phyloP scores from a whole-genome alignment of 37 sponge, comb jelly and placozoan genomes.

The Dysidea cf. avara region DNA sequence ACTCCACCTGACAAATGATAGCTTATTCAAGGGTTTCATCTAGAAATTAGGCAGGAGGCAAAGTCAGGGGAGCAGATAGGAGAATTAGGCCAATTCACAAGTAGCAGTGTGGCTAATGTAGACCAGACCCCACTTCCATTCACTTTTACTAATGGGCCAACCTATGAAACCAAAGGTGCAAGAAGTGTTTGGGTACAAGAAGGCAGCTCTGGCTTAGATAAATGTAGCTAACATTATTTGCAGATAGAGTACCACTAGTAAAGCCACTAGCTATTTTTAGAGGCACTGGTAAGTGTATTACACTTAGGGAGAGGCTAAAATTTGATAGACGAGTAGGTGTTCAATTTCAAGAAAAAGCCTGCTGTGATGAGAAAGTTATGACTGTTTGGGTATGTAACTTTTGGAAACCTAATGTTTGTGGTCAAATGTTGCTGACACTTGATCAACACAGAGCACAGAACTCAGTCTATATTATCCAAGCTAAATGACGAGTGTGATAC shows the following conservation, averaged over 20 bases:
- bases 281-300: constrained; percentile 32
- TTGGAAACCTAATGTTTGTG: constrained; percentile 9
- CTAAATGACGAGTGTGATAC: too few relatives aligned
- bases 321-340: constrained; percentile 37
- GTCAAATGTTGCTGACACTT: constrained; percentile 16
- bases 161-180: constrained; percentile 25
- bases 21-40: constrained; percentile 44
- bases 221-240: constrained; percentile 48
- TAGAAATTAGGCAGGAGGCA: constrained; percentile 3
- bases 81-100: constrained; percentile 6
- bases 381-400: background rate
- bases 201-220: constrained; percentile 36
- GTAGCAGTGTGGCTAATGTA: constrained; percentile 3
- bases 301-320: constrained; percentile 5
- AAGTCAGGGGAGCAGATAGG: background rate
- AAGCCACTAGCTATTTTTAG: constrained; percentile 30
- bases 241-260: constrained; percentile 43
- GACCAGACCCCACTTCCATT: constrained; percentile 50
- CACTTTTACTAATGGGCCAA: constrained; percentile 28
- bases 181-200: constrained; percentile 38
- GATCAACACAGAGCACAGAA: constrained; percentile 44
- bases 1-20: constrained; percentile 23
- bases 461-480: constrained; percentile 2
- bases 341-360: constrained; percentile 40
- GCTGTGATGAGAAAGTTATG: constrained; percentile 44